Evolutionary conservation across 2,797 vertebrate species (phyloP).

Genomic region (Carduelis carduelis): DNA sequence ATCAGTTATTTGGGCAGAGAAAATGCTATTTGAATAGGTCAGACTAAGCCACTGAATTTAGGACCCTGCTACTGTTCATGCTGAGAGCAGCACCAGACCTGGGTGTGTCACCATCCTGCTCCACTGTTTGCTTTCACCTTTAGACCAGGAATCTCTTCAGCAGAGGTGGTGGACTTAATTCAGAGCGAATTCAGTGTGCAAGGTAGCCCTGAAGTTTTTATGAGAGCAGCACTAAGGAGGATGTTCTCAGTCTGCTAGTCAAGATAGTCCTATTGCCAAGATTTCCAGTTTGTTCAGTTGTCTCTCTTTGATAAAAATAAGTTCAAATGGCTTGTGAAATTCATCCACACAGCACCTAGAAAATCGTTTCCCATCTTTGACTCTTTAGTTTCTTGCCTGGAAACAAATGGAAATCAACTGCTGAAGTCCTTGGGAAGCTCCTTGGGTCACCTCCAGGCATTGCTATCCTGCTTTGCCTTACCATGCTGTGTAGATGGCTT

Average conservation of each 20-base stretch:
- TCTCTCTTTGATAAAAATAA: neutral
- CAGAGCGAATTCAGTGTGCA: neutral
- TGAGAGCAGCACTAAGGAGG: neutral
- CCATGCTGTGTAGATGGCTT: fast-evolving
- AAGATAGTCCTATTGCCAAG: neutral
- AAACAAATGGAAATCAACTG: neutral
- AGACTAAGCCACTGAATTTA: conserved; percentile 21
- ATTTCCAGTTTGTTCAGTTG: neutral
- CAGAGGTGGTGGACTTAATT: neutral
- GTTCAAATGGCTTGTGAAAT: neutral
- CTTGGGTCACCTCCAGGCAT: neutral
- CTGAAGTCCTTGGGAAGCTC: neutral
- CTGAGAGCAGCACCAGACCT: neutral
- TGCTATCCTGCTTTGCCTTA: neutral
- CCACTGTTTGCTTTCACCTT: neutral
- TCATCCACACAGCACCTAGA: neutral
- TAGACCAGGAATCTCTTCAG: neutral
- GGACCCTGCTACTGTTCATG: conserved; percentile 36
- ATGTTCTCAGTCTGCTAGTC: neutral
- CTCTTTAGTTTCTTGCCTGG: neutral
- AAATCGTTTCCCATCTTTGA: neutral
- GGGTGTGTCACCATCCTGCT: neutral
- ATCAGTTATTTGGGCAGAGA: conserved; percentile 68
- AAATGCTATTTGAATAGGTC: conserved; percentile 59
- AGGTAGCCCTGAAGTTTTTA: neutral